Evolutionary conservation across 1,140 invertebrate species (phyloP).

Genomic region (Lethocerus indicus): DNA sequence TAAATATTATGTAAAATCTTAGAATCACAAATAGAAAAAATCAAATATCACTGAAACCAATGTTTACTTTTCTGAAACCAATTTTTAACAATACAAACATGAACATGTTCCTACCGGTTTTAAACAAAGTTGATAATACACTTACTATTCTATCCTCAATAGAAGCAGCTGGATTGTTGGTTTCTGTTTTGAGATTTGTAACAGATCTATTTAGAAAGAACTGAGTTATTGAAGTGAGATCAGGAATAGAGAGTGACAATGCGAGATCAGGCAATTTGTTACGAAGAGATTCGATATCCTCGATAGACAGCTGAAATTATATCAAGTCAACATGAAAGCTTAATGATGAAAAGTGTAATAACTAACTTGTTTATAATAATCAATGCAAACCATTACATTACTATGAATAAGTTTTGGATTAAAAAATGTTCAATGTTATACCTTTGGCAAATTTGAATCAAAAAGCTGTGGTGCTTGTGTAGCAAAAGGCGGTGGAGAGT

Average conservation of each 20-base stretch:
- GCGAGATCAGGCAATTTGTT: slow-evolving; percentile 42
- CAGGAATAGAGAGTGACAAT: slow-evolving; percentile 33
- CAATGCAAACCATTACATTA: neutral
- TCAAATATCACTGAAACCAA: too few species aligned
- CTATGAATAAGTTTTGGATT: neutral
- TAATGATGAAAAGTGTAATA: too few species aligned
- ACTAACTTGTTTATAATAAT: neutral
- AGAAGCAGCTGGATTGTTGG: slow-evolving; percentile 6
- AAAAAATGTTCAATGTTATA: slow-evolving; percentile 23
- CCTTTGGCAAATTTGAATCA: slow-evolving; percentile 51
- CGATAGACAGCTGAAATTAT: slow-evolving; percentile 27
- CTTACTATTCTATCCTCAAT: slow-evolving; percentile 16
- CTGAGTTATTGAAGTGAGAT: slow-evolving; percentile 48
- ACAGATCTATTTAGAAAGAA: slow-evolving; percentile 40
- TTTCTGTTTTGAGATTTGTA: slow-evolving; percentile 13
- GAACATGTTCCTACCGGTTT: too few species aligned
- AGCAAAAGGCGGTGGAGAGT: slow-evolving; percentile 69
- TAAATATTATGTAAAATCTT: too few species aligned
- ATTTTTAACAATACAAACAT: too few species aligned
- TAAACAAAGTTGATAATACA: neutral
- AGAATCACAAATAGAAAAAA: too few species aligned
- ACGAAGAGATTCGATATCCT: slow-evolving; percentile 50
- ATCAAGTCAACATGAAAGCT: neutral
- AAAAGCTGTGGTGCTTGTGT: slow-evolving; percentile 57
- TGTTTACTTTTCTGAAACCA: too few species aligned